Conservation (phyloP, 2,113 vertebrate species). For the Pollachius pollachius region DNA sequence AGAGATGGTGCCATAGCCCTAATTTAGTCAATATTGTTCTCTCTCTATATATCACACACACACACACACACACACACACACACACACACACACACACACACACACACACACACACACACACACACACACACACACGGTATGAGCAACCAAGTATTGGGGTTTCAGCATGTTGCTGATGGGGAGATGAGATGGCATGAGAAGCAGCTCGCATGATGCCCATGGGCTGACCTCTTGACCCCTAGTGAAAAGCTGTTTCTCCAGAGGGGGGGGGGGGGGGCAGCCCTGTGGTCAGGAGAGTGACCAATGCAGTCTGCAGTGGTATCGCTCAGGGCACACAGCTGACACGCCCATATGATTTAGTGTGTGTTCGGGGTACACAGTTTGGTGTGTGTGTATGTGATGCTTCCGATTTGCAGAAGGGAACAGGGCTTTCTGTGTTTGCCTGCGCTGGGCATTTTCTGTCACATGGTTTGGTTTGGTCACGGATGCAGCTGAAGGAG, state of each 20-base stretch:
- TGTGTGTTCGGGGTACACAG: not conserved
- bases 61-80: not conserved
- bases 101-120: not conserved
- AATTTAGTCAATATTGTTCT: conserved; percentile 38
- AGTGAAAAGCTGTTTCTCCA: conserved; percentile 36
- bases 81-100: not conserved
- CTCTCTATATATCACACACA: conserved; percentile 10
- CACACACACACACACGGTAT: conserved; percentile 11
- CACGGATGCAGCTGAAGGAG: too few relatives aligned
- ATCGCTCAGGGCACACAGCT: conserved; percentile 1
- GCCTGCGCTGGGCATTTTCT: too few relatives aligned
- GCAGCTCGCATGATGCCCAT: conserved; percentile 40
- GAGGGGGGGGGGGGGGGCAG: conserved; percentile 21
- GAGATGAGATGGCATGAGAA: conserved; percentile 31
- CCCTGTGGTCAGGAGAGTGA: not conserved
- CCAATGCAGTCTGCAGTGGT: conserved; percentile 12
- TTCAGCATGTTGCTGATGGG: conserved; percentile 12
- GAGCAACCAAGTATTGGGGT: conserved; percentile 8
- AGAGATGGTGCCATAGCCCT: conserved; percentile 27
- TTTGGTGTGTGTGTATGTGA: not conserved
- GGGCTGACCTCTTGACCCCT: conserved; percentile 43
- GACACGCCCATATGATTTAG: not conserved
- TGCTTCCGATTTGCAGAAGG: not conserved
- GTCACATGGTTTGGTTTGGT: too few relatives aligned
- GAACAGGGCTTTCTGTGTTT: not conserved